phyloP scores from a whole-genome alignment of 2,888 invertebrate genomes.

The Cheilosia vernalis region DNA sequence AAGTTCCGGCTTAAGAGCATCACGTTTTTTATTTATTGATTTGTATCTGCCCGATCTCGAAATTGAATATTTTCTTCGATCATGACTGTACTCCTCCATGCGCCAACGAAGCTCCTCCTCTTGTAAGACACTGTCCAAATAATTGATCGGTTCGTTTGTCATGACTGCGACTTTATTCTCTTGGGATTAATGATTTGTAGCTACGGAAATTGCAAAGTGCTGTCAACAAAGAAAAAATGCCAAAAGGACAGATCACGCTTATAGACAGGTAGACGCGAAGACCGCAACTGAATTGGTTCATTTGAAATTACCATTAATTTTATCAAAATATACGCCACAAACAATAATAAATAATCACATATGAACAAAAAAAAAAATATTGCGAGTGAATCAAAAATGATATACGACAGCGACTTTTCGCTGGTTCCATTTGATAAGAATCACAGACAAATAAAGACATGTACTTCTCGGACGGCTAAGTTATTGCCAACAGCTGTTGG shows the following conservation, averaged over 20 bases:
- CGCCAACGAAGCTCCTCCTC: slow-evolving; percentile 81
- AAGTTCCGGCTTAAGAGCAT: slow-evolving; percentile 84
- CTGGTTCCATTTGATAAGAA: slow-evolving; percentile 67
- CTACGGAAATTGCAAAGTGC: not conserved
- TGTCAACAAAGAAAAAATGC: not conserved
- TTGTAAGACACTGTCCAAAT: slow-evolving; percentile 81
- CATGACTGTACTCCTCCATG: slow-evolving; percentile 80
- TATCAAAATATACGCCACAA: slow-evolving; percentile 69
- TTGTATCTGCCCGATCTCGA: slow-evolving; percentile 86
- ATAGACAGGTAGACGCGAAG: slow-evolving; percentile 59
- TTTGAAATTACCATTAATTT: slow-evolving; percentile 68
- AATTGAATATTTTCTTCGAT: slow-evolving; percentile 84
- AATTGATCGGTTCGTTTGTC: slow-evolving; percentile 81
- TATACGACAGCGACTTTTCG: slow-evolving; percentile 58
- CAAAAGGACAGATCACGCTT: slow-evolving; percentile 14
- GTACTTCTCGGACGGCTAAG: slow-evolving; percentile 40
- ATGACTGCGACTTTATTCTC: slow-evolving; percentile 35
- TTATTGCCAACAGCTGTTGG: not conserved
- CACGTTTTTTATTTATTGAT: slow-evolving; percentile 85
- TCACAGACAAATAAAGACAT: slow-evolving; percentile 25
- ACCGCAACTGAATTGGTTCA: slow-evolving; percentile 63
- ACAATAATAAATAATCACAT: slow-evolving; percentile 60
- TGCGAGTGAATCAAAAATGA: slow-evolving; percentile 65
- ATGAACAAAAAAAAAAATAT: slow-evolving; percentile 45
- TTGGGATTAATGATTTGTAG: slow-evolving; percentile 13